These are phyloP conservation scores for Mellilla xanthometata DNA, from an alignment of 2,888 invertebrate genomes.

Conservation along the genomic window DNA sequence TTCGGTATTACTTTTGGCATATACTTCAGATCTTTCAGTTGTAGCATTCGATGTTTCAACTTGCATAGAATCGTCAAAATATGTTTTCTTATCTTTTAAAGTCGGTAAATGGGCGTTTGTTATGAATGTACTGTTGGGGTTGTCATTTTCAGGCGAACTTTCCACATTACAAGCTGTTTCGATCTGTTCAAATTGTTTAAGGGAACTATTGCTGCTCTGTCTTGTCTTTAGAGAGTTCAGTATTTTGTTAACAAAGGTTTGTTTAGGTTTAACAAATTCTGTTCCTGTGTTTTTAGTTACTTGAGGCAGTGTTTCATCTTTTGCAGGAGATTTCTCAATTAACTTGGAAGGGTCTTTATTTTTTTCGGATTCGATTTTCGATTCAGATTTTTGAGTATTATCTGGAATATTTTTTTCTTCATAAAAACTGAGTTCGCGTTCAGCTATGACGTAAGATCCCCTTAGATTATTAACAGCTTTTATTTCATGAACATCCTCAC, in stretches of 20 bases:
- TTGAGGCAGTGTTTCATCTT: not conserved
- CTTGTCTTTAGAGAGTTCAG: slow-evolving; percentile 44
- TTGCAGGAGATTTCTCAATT: not conserved
- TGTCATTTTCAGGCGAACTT: slow-evolving; percentile 5
- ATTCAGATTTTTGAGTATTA: not conserved
- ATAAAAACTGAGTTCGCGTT: slow-evolving; percentile 4
- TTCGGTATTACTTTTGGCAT: not conserved
- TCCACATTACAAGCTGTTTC: slow-evolving; percentile 43
- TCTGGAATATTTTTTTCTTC: not conserved
- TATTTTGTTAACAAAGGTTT: slow-evolving; percentile 47
- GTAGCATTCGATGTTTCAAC: slow-evolving; percentile 3
- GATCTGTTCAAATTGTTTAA: slow-evolving; percentile 53
- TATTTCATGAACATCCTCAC: not conserved
- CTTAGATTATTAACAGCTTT: slow-evolving; percentile 15
- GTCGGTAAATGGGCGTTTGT: not conserved
- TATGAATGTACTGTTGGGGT: not conserved
- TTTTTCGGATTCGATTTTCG: not conserved
- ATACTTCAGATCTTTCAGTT: not conserved
- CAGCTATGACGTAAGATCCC: slow-evolving; percentile 40
- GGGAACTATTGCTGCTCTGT: slow-evolving; percentile 48
- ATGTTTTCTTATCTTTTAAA: slow-evolving; percentile 44
- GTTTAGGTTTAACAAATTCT: slow-evolving; percentile 12
- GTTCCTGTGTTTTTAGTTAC: slow-evolving; percentile 1
- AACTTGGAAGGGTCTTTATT: not conserved
- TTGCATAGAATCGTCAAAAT: slow-evolving; percentile 21